Evolutionary conservation across 2,888 invertebrate species (phyloP), one percentile per base, ranked within the genome.

Genomic region (Myathropa florea): DNA sequence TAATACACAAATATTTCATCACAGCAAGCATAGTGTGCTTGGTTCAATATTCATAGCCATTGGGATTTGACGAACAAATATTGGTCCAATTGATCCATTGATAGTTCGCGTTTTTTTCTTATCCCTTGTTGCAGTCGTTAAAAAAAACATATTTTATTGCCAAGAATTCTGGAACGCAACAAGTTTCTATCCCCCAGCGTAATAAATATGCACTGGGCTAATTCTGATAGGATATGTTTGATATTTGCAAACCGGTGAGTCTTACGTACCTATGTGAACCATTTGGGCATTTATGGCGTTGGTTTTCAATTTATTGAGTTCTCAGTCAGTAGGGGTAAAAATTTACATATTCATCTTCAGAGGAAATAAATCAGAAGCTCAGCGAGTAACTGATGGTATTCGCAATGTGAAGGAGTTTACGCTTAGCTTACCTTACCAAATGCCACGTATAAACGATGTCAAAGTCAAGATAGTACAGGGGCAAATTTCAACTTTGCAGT

Each of bases 201-300:
- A 65, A 64, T 63, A 73, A 83, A 84, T 79, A 80, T 84, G 75
- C 68, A 75, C 65, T 61, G 63, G 55, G n/a, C n/a, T 36, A 71
- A 60, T 39, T 28, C 28, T 70, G 28, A n/a, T 53, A 10, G 46
- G 53, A 75, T 65, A 65, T 75, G 18, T 73, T 75, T 59, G 60
- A 24, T 12, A 60, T 60, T 70, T 10, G 65, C n/a, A n/a, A n/a
- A n/a, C n/a, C n/a, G n/a, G n/a, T n/a, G n/a, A n/a, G n/a, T n/a
- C n/a, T n/a, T n/a, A n/a, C n/a, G n/a, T n/a, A n/a, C n/a, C n/a
- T n/a, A n/a, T n/a, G n/a, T 55, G 36, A 39, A 59, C 14, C 0
- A 7, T 70, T 64, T 59, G 59, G 33, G 28, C 23, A 18, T 46
- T 46, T 21, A 9, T 24, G 14, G 36, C 36, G n/a, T 21, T 46